Evolutionary conservation across 1,140 invertebrate genomes (phyloP).

Genomic region (Cyrtorhinus lividipennis): DNA sequence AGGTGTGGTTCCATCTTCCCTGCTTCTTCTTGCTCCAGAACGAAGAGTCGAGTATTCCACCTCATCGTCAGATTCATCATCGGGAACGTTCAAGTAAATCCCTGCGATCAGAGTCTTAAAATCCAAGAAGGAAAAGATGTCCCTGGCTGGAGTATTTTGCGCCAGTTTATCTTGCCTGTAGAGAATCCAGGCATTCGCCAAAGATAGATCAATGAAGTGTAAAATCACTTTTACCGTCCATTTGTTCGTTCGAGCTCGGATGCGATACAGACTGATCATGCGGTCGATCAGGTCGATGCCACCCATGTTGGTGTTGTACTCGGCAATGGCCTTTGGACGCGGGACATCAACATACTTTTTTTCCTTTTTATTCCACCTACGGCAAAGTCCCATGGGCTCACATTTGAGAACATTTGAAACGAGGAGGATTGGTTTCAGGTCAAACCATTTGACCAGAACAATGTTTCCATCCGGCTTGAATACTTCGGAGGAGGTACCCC

Average conservation of each 20-base stretch:
- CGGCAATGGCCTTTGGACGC: conserved; percentile 24
- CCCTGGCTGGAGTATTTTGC: not conserved
- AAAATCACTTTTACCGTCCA: conserved; percentile 27
- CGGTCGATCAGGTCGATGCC: conserved; percentile 28
- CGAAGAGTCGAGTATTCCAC: not conserved
- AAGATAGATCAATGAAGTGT: conserved; percentile 26
- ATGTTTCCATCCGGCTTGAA: too few species aligned
- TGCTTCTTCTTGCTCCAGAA: not conserved
- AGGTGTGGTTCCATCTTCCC: not conserved
- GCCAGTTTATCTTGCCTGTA: not conserved
- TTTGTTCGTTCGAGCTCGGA: conserved; percentile 26
- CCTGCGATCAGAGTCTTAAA: not conserved
- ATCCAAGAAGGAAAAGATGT: not conserved
- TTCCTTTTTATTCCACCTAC: conserved; percentile 28
- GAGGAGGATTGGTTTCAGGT: too few species aligned
- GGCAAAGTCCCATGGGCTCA: too few species aligned
- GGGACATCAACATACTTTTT: conserved; percentile 25
- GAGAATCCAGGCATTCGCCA: conserved; percentile 27
- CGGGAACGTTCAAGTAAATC: not conserved
- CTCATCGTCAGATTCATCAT: not conserved
- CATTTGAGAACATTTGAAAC: too few species aligned
- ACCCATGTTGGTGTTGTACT: conserved; percentile 29
- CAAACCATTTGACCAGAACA: too few species aligned
- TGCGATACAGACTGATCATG: conserved; percentile 25
- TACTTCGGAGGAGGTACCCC: not conserved